Base-by-base conservation (phyloP, 2,113 vertebrate species). In the Otus sunia region DNA sequence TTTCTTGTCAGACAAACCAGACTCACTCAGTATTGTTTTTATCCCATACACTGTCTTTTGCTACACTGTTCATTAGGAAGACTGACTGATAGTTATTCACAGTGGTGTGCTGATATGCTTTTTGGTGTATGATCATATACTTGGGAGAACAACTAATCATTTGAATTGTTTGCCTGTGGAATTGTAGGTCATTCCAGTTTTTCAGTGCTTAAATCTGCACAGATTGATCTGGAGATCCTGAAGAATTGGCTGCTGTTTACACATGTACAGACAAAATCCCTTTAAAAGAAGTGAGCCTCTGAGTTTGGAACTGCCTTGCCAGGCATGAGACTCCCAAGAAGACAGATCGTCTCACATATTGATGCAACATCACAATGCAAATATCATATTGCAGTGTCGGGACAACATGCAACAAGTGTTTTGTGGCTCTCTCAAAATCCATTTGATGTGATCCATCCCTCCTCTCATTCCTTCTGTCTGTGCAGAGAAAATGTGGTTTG, bases 171-270 rank as follows among this genome's bases (percentile, higher is more conserved):
- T 86, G 73, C 79, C 43, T 62, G 18, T 82, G 87, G 86, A 93
- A 92, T 36, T 88, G 43, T 74, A 92, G 77, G 88, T 95, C 83
- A 95, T 88, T 97, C 92, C 88, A 68, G 60, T 92, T 97, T 94
- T 95, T 92, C 73, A 72, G 63, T 93, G 82, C 84, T 96, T 97
- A 96, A 98, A 68, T 88, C 78, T 96, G 80, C 88, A 92, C 67
- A 7, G 88, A 69, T 96, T 96, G 79, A 67, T 94, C 96, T 95
- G 88, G 85, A 95, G 86, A 95, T 88, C 77, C 83, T 68, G 80
- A 94, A 88, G 91, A 96, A 96, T 26, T 96, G 90, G 81, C 73
- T 59, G 92, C 92, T 96, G 96, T 97, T 98, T 97, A 95, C 75
- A 78, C 3, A 2, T 4, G 56, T 60, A 81, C 27, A 95, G 93